phyloP scores from a whole-genome alignment of 37 sponge, comb jelly and placozoan genomes.

The Aphrocallistes beatrix region DNA sequence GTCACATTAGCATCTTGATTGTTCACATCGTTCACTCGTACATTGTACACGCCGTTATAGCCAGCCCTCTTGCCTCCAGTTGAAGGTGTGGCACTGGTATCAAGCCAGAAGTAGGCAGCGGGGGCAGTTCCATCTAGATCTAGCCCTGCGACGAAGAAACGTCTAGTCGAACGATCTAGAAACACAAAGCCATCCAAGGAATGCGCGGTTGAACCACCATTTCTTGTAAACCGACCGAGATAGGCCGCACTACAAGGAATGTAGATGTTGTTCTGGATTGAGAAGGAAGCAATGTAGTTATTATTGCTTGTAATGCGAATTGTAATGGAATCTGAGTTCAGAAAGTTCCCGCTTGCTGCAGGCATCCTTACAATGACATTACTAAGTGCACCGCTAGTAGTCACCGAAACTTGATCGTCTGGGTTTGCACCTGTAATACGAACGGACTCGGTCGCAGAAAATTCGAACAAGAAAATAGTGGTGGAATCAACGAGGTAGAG shows the following conservation, averaged over 20 bases:
- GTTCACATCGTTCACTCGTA: neutral
- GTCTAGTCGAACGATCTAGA: neutral
- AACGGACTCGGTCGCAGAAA: neutral
- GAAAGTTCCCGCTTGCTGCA: neutral
- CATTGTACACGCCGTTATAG: neutral
- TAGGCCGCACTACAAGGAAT: neutral
- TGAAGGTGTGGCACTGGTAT: neutral
- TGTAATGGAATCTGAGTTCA: neutral
- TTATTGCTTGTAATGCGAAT: neutral
- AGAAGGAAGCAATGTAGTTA: neutral
- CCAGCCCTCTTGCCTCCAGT: neutral
- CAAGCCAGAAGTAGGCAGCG: neutral
- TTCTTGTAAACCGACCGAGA: neutral
- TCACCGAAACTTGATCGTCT: neutral
- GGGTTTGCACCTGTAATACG: neutral
- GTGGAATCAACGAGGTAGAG: neutral
- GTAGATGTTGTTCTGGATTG: neutral
- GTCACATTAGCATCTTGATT: neutral
- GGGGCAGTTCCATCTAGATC: neutral
- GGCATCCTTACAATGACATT: neutral
- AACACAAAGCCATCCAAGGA: neutral
- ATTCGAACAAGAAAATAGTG: neutral
- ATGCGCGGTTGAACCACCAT: neutral
- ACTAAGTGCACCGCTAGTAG: neutral
- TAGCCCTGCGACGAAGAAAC: neutral